Base-by-base conservation (phyloP, 2,113 vertebrate species). In the Athene cunicularia region DNA sequence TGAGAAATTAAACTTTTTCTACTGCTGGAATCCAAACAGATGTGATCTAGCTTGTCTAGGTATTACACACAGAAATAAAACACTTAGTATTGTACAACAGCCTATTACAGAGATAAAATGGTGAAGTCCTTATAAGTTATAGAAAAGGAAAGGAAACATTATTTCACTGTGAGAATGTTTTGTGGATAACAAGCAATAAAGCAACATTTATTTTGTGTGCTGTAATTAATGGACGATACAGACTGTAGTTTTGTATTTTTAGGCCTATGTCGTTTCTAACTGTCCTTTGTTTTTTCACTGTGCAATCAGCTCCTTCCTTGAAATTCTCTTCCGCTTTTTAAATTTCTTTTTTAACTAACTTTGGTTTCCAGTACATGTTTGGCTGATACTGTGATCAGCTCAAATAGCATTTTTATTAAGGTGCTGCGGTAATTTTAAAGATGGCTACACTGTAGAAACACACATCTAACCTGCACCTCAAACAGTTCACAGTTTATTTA, bases 1-100 rank as follows among this genome's bases (percentile, higher is more conserved):
- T 53, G 73, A 88, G 90, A 96, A 97, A 97, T 92, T 92, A 96
- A 90, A 74, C 72, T 93, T 97, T 85, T 95, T 79, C 88, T 88
- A 41, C 67, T 80, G 33, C 52, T 86, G 63, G 89, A 96, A 97
- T 96, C 88, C 87, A 91, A 97, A 96, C 91, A 96, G 83, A 97
- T 95, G 86, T 56, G 95, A 96, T 97, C 97, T 80, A 88, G 88
- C 72, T 93, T 96, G 86, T 86, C 86, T 72, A 72, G 49, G 70
- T 88, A 92, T 80, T 95, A 88, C 32, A n/a, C 37, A 85, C 33
- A 73, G 88, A 96, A 94, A 93, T 91, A 96, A 96, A 95, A 90
- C 92, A 94, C 56, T 80, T 66, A 56, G 52, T 94, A 95, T 53
- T 56, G 87, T 93, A 90, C 68, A 85, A 80, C 33, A 97, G 59